phyloP scores from a whole-genome alignment of 2,888 invertebrate genomes.

The Vanessa cardui region DNA sequence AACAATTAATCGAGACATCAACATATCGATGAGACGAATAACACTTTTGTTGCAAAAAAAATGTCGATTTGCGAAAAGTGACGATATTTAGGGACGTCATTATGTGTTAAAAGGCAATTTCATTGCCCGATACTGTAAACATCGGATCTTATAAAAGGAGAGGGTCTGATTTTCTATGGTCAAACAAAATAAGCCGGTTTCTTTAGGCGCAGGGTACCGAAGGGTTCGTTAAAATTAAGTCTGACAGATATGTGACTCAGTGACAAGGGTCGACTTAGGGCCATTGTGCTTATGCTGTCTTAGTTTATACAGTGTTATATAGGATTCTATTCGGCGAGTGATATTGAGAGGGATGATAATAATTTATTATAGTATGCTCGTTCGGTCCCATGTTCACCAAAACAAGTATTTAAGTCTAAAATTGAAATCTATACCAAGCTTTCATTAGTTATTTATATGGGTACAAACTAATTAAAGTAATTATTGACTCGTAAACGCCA shows the following conservation, averaged over 20 bases:
- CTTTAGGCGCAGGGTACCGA: slow-evolving; percentile 49
- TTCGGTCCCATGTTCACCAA: slow-evolving; percentile 1
- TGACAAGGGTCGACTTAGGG: slow-evolving; percentile 70
- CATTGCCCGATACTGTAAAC: slow-evolving; percentile 35
- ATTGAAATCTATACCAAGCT: not conserved
- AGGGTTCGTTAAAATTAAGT: slow-evolving; percentile 65
- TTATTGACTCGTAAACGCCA: no score
- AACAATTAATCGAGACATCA: no score
- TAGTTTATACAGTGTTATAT: slow-evolving; percentile 37
- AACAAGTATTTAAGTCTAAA: not conserved
- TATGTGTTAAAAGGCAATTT: slow-evolving; percentile 36
- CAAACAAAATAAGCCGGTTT: slow-evolving; percentile 50
- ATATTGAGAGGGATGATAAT: slow-evolving; percentile 37
- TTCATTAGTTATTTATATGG: no score
- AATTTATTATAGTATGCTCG: slow-evolving; percentile 31
- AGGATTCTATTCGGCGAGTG: slow-evolving; percentile 34
- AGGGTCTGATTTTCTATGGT: slow-evolving; percentile 39
- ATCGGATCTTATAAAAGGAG: slow-evolving; percentile 33
- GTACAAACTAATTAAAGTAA: no score
- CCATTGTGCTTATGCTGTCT: slow-evolving; percentile 48
- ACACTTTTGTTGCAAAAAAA: no score
- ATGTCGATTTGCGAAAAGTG: no score
- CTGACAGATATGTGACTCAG: slow-evolving; percentile 70
- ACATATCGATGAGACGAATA: no score
- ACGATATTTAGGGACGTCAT: slow-evolving; percentile 11